phyloP scores from a whole-genome alignment of 2,113 vertebrate genomes.

The Bettongia penicillata region DNA sequence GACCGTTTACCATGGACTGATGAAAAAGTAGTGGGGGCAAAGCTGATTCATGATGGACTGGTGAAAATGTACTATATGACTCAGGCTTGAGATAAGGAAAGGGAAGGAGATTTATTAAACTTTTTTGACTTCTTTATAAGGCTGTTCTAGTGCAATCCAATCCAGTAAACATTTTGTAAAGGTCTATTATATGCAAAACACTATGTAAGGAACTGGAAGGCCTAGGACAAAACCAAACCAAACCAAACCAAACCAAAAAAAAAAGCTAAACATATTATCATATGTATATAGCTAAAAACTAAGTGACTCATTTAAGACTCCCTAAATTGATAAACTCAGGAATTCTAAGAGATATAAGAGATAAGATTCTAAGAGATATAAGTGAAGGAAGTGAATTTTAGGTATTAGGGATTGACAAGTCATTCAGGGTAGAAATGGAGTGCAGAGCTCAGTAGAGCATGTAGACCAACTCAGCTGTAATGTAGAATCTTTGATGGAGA shows the following conservation, averaged over 20 bases:
- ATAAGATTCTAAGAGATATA: no score
- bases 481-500: background rate
- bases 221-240: no score
- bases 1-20: background rate
- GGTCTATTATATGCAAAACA: background rate
- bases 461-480: background rate
- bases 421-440: background rate
- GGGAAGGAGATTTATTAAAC: background rate
- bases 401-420: no score
- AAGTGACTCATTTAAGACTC: no score
- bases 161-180: background rate
- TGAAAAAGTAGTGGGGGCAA: background rate
- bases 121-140: background rate
- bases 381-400: no score
- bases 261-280: no score
- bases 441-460: background rate
- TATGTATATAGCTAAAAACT: no score
- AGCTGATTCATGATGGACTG: background rate
- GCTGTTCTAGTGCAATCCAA: background rate
- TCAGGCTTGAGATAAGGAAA: background rate
- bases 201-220: background rate
- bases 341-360: no score
- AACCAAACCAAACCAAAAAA: no score
- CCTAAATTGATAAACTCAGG: no score
- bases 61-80: background rate